Base-by-base conservation (phyloP, 2,113 vertebrate genomes). In the Hylia prasina region DNA sequence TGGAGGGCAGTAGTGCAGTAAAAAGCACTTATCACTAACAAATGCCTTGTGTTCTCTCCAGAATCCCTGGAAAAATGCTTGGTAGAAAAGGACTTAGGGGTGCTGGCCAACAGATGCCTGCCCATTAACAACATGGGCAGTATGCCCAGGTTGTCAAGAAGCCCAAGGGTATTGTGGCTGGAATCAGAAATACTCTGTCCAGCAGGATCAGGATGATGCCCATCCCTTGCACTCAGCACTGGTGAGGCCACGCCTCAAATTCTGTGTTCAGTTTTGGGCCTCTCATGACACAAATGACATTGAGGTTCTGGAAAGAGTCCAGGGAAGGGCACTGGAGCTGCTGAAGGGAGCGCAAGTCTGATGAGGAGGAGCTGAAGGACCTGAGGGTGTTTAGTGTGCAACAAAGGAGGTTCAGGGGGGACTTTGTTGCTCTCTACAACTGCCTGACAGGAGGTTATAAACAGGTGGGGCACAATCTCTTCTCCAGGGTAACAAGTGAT, bases 41-140 rank as follows among this genome's bases (percentile, higher is more conserved):
- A 21, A 14, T 27, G 5, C 4, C 15, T 61, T 16, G 5, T 7
- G 2, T 2, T 17, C 14, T 77, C 16, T 58, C 28, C 22, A 68
- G 53, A 58, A 64, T 57, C 13, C 13, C 23, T 40, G n/a, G 19
- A 70, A 63, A 70, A 63, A 13, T 54, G 15, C n/a, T 63, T 30
- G 3, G 4, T 16, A 47, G n/a, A 63, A 79, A 54, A 70, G 19
- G 19, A 53, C 35, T 20, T 47, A 15, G 15, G 6, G 2, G 2
- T 79, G 48, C 28, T 39, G 28, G 4, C 45, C 0, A 0, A 24
- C 13, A 61, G 7, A 9, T 64, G 12, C 2, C 12, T n/a, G 21
- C 21, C 71, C 17, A 31, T 18, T 21, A 79, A 33, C 9, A 24
- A 56, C n/a, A n/a, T n/a, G n/a, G n/a, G 5, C 16, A 31, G 42